A percentile compares a stretch with the other conserved stretches of the same genome.
Evolutionary conservation across 2,797 vertebrate species (phyloP).

Genomic region (Acanthornis magna): DNA sequence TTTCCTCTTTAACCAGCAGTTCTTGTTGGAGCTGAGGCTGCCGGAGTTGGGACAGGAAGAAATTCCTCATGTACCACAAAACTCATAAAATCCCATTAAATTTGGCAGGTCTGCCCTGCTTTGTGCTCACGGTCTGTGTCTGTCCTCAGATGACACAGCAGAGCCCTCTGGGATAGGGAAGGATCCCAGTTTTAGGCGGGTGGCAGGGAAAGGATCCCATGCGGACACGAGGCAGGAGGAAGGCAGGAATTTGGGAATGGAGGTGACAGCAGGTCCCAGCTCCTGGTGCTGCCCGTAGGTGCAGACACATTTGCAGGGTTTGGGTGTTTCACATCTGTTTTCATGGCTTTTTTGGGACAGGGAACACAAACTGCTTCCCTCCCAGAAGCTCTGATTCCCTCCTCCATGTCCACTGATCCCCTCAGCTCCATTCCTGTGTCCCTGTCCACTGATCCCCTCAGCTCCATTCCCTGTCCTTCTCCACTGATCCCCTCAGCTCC

Average conservation of each 20-base stretch:
- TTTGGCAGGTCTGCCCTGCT: neutral
- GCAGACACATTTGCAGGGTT: neutral
- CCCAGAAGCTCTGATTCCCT: neutral
- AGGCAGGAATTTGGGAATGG: neutral
- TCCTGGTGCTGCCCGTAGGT: rapidly evolving
- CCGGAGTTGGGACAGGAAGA: neutral
- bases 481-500: neutral
- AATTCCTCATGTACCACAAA: constrained; percentile 28
- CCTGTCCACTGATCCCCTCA: neutral
- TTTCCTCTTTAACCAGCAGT: neutral
- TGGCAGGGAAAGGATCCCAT: neutral
- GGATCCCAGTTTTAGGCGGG: neutral
- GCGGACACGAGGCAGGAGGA: neutral
- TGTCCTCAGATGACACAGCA: constrained; percentile 11
- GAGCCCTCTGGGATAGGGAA: neutral
- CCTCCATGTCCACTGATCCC: neutral
- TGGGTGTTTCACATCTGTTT: neutral
- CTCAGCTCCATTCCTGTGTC: neutral
- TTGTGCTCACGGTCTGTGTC: neutral
- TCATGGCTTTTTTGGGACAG: neutral
- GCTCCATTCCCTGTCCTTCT: neutral
- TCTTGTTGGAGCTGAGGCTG: neutral
- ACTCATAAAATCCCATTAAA: neutral
- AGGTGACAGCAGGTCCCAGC: neutral
- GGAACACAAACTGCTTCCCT: neutral